Evolutionary conservation across 2,113 vertebrate species (phyloP), one percentile per base, ranked within the genome.

Genomic region (Crotalus horridus): DNA sequence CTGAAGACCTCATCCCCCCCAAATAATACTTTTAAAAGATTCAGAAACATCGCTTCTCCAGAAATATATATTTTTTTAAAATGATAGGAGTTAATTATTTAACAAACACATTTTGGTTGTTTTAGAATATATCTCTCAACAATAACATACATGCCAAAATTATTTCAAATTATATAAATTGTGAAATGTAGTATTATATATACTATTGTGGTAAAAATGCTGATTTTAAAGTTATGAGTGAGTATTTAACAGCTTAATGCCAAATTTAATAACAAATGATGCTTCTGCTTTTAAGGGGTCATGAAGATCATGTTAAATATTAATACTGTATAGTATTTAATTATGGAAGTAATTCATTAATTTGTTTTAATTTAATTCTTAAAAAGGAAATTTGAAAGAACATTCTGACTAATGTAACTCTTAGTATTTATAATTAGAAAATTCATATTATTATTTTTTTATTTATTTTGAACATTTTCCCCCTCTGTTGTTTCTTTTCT

Each of bases 201-300:
- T 55, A 33, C 85, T 0, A 0, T 93, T 94, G 81, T 86, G 55
- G 46, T 69, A 64, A 21, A 33, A 26, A 1, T 0, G 33, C 54
- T 89, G 33, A n/a, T 95, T 91, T 81, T 59, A 64, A 91, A 94
- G 33, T 46, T 17, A 91, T 96, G 94, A 55, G 23, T 92, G 8
- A 90, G 24, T 92, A 85, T 95, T 94, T 93, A 93, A 90, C 94
- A 93, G 81, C 91, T 93, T 94, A 95, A 96, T 95, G 93, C 61
- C 85, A 96, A 91, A 33, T 96, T 93, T 59, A 55, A 74, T 96
- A 94, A 96, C 87, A 97, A 55, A 87, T n/a, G 8, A 86, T 85
- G 1, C 24, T 85, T 91, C 1, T 4, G 88, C 87, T 17, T 33
- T 81, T 55, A 33, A 1, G 0, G 0, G 0, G 0, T 2, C 85